These are phyloP conservation scores for Ruditapes philippinarum DNA, from an alignment of 1,140 invertebrate species.

Conservation along the genomic window DNA sequence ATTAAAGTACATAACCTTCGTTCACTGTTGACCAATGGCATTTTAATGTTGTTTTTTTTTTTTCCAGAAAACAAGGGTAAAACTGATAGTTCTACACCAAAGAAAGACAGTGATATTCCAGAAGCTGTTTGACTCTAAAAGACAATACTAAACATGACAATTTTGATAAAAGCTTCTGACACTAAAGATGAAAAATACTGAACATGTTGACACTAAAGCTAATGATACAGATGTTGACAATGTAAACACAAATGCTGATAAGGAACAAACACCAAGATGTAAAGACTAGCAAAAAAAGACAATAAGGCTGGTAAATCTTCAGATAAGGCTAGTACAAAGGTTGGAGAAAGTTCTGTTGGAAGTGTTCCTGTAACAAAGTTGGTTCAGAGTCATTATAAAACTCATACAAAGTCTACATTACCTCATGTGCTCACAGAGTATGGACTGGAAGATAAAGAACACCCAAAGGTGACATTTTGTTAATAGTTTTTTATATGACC, in stretches of 20 bases:
- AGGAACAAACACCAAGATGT: slow-evolving; percentile 24
- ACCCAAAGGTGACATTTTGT: background rate
- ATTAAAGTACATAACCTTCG: too few species aligned
- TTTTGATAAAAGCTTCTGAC: background rate
- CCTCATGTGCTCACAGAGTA: slow-evolving; percentile 77
- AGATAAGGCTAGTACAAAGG: background rate
- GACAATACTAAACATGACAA: background rate
- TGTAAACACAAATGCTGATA: slow-evolving; percentile 7
- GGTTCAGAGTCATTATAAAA: slow-evolving; percentile 49
- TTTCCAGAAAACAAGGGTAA: too few species aligned
- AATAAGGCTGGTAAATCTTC: slow-evolving; percentile 62
- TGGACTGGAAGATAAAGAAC: slow-evolving; percentile 72
- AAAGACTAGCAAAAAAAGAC: slow-evolving; percentile 52
- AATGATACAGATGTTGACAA: background rate
- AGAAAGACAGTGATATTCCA: background rate
- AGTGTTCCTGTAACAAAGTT: slow-evolving; percentile 29
- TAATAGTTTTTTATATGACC: background rate
- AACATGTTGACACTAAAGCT: background rate
- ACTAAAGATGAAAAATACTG: background rate
- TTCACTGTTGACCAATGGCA: too few species aligned
- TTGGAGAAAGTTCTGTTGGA: background rate
- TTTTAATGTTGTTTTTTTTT: too few species aligned
- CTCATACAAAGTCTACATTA: slow-evolving; percentile 73
- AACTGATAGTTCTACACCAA: too few species aligned
- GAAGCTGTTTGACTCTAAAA: too few species aligned